phyloP scores from a whole-genome alignment of 2,888 invertebrate species.

The Yponomeuta plumbellus region DNA sequence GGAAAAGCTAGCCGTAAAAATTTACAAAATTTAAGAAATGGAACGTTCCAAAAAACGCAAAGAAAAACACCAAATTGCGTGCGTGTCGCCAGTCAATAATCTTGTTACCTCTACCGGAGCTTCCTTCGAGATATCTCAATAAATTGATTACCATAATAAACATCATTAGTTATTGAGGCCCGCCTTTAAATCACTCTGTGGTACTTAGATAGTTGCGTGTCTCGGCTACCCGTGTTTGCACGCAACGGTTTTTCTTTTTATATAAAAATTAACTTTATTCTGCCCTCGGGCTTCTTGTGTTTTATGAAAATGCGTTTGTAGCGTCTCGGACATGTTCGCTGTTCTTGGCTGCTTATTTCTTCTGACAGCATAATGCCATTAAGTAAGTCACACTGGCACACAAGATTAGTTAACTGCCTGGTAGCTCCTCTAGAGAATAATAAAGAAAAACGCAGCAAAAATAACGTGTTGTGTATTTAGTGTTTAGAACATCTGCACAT shows the following conservation, averaged over 20 bases:
- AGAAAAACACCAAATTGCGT: slow-evolving; percentile 8
- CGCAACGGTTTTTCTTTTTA: slow-evolving; percentile 43
- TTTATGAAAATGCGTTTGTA: slow-evolving; percentile 12
- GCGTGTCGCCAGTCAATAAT: slow-evolving; percentile 13
- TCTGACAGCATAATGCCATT: slow-evolving; percentile 23
- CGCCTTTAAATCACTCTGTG: slow-evolving; percentile 56
- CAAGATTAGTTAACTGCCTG: neutral
- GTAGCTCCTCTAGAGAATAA: neutral
- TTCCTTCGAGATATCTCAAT: slow-evolving; percentile 58
- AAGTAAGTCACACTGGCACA: neutral
- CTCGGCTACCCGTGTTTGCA: slow-evolving; percentile 60
- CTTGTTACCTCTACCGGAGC: slow-evolving; percentile 31
- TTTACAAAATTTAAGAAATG: neutral
- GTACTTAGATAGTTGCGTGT: slow-evolving; percentile 47
- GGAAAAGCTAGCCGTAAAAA: neutral
- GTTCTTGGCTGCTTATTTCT: slow-evolving; percentile 34
- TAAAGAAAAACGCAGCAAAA: too few relatives aligned
- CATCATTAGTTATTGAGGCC: slow-evolving; percentile 65
- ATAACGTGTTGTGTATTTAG: too few relatives aligned
- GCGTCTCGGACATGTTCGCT: slow-evolving; percentile 1
- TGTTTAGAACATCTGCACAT: too few relatives aligned
- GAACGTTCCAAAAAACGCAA: neutral
- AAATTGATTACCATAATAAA: slow-evolving; percentile 70
- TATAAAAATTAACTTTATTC: slow-evolving; percentile 19
- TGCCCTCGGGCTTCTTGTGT: slow-evolving; percentile 4